Evolutionary conservation across 2,888 invertebrate species (phyloP), one percentile per base, ranked within the genome.

Genomic region (Horisme vitalbata): DNA sequence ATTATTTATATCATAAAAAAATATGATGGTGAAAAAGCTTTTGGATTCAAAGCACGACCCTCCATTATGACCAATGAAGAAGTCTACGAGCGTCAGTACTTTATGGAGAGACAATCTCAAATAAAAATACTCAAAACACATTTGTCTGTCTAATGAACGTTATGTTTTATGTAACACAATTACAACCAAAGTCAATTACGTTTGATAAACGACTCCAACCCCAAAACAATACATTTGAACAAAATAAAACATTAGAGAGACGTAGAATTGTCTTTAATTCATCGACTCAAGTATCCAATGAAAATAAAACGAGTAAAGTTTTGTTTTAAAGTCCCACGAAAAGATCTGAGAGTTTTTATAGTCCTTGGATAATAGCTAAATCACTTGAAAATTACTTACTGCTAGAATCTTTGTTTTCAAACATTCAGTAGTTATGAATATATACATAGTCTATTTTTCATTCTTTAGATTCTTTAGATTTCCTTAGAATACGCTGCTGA

Each of bases 291-390:
- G 45, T 35, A 30, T 55, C 52, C 41, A 59, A 57, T 59, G 54
- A 61, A 59, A 64, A 64, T 50, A 57, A 61, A 59, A 59, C 51
- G 33, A 55, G 49, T 24, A 12, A 51, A 55, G 50, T 57, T 61
- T 65, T 55, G 43, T 57, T 49, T 48, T 31, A 41, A 30, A 44
- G 34, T 39, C 39, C 33, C 31, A 35, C 39, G 31, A 49, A 44
- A 43, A 44, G 35, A 31, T 47, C 46, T 37, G 10, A 21, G 12
- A 34, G 21, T 12, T 4, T 12, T 9, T 31, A n/a, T 10, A 6
- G 5, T n/a, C n/a, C n/a, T n/a, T n/a, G n/a, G n/a, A n/a, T 28
- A 27, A 32, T 15, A 41, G 47, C 41, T 47, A 13, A 10, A 21
- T 32, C 41, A 41, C 31, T 35, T n/a, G n/a, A n/a, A n/a, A n/a